Conservation (phyloP, 2,797 vertebrate genomes). For the Oreortyx pictus region DNA sequence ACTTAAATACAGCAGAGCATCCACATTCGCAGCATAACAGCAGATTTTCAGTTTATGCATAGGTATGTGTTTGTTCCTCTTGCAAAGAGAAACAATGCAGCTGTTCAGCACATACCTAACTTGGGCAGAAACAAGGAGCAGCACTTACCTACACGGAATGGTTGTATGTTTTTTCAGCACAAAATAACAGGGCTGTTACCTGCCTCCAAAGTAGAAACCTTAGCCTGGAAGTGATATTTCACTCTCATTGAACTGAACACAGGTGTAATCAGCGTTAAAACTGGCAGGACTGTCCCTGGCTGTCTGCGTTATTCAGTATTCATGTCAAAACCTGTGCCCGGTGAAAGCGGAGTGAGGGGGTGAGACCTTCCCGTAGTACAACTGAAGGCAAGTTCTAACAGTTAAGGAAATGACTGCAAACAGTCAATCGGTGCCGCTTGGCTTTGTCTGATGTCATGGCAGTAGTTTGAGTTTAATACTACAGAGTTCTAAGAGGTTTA, state of each 20-base stretch:
- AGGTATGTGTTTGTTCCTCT: neutral
- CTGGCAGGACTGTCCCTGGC: conserved; percentile 48
- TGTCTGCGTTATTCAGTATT: conserved; percentile 11
- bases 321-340: neutral
- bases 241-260: conserved; percentile 57
- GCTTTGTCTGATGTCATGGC: neutral
- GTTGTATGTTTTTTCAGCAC: conserved; percentile 40
- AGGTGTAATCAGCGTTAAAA: conserved; percentile 63
- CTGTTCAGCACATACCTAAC: conserved; percentile 24
- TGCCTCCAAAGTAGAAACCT: conserved; percentile 46
- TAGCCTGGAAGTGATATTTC: conserved; percentile 66
- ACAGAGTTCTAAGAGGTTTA: neutral
- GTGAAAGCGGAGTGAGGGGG: neutral
- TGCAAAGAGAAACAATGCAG: conserved; percentile 8
- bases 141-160: conserved; percentile 5
- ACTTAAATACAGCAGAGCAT: conserved; percentile 12
- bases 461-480: neutral
- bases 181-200: conserved; percentile 63
- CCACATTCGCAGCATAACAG: conserved; percentile 55
- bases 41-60: conserved; percentile 51
- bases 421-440: neutral
- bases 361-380: neutral
- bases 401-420: neutral
- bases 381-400: neutral
- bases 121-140: neutral